phyloP scores from a whole-genome alignment of 1,140 invertebrate species.

The Drosophila jambulina region DNA sequence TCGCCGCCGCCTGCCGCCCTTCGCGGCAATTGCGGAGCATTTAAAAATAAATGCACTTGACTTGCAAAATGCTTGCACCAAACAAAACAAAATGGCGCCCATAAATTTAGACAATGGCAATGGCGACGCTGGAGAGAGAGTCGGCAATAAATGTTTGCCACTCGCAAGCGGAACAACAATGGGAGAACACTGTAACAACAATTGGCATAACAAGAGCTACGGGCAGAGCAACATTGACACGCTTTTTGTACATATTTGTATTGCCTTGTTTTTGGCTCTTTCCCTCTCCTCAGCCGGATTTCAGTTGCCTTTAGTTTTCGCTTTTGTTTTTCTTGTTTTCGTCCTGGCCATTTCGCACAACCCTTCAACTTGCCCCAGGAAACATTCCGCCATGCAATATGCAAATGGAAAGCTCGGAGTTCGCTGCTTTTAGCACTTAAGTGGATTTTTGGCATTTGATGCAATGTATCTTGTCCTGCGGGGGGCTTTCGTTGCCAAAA shows the following conservation, averaged over 20 bases:
- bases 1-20: constrained; percentile 10
- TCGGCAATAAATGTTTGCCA: constrained; percentile 76
- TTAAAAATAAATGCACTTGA: constrained; percentile 79
- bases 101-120: constrained; percentile 72
- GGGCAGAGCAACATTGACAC: constrained; percentile 60
- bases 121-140: constrained; percentile 37
- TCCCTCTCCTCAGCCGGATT: not conserved
- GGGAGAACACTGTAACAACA: constrained; percentile 25
- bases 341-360: constrained; percentile 13
- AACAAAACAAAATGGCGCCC: constrained; percentile 65
- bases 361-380: constrained; percentile 28
- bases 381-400: constrained; percentile 59
- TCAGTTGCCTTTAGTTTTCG: constrained; percentile 13
- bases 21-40: constrained; percentile 44
- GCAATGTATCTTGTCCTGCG: constrained; percentile 46
- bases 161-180: constrained; percentile 44
- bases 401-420: constrained; percentile 31
- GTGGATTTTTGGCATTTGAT: constrained; percentile 77
- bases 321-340: constrained; percentile 19
- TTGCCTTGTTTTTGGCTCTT: constrained; percentile 21
- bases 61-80: constrained; percentile 61
- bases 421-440: constrained; percentile 65
- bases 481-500: not conserved
- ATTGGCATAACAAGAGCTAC: constrained; percentile 49
- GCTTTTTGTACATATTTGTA: constrained; percentile 64